Conservation (phyloP, 2,797 vertebrate species). For the Chaetophractus vellerosus region DNA sequence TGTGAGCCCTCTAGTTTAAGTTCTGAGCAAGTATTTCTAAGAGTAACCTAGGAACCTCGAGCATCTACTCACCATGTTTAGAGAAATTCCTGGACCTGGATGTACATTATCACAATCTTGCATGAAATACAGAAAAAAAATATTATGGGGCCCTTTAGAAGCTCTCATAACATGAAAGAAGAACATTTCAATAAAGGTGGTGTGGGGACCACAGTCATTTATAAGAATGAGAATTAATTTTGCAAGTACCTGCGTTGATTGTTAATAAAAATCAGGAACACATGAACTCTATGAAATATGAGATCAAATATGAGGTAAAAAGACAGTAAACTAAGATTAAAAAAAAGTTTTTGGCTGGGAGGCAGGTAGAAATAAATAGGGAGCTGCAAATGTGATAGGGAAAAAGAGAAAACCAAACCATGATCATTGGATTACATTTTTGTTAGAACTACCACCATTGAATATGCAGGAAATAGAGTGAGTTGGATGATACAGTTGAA, state of each 20-base stretch:
- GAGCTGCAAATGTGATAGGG: neutral
- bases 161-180: neutral
- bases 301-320: neutral
- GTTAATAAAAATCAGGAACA: constrained; percentile 23
- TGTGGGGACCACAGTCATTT: neutral
- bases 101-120: neutral
- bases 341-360: neutral
- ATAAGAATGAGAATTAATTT: constrained; percentile 25
- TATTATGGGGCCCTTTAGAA: neutral
- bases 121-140: neutral
- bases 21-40: neutral
- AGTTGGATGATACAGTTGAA: neutral
- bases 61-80: neutral
- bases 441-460: neutral
- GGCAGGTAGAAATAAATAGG: neutral
- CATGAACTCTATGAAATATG: constrained; percentile 1
- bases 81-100: neutral
- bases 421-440: neutral
- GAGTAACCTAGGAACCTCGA: neutral
- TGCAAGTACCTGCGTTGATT: neutral
- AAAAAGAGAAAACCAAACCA: neutral
- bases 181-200: neutral
- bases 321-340: neutral
- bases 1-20: neutral
- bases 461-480: neutral